A percentile compares a stretch with the other conserved stretches of the same genome.
These are phyloP conservation scores for Oriolus oriolus DNA, from an alignment of 2,113 vertebrate genomes.

Conservation along the genomic window DNA sequence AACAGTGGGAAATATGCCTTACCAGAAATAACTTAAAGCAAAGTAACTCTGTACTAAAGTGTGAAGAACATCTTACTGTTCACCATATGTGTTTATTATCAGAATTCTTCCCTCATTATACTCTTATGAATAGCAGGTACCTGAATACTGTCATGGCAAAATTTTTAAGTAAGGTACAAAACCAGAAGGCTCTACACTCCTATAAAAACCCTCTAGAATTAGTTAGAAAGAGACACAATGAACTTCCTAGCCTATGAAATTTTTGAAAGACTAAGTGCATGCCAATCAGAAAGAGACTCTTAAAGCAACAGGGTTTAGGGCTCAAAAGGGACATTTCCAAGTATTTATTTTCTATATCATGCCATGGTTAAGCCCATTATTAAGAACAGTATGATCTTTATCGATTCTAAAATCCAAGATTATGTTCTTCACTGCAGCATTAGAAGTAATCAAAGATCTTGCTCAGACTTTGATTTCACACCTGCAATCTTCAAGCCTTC, in stretches of 20 bases:
- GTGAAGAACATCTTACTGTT: neutral
- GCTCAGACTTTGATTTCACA: neutral
- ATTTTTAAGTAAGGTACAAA: neutral
- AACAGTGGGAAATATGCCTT: neutral
- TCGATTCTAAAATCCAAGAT: neutral
- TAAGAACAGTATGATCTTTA: neutral
- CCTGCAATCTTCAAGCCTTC: neutral
- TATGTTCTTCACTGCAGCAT: neutral
- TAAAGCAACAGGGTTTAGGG: neutral
- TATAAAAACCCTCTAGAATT: neutral
- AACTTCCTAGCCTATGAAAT: neutral
- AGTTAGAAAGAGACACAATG: neutral
- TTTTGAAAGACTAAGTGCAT: neutral
- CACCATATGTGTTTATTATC: neutral
- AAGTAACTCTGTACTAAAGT: neutral
- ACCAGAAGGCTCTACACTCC: neutral
- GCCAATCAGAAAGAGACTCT: neutral
- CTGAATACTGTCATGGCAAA: neutral
- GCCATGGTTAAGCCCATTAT: neutral
- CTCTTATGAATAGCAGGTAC: neutral
- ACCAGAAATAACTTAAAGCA: neutral
- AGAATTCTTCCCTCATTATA: neutral
- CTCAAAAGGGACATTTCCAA: neutral
- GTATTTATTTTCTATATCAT: neutral
- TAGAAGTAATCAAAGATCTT: neutral